phyloP scores from a whole-genome alignment of 2,888 invertebrate genomes.

The Syritta pipiens region DNA sequence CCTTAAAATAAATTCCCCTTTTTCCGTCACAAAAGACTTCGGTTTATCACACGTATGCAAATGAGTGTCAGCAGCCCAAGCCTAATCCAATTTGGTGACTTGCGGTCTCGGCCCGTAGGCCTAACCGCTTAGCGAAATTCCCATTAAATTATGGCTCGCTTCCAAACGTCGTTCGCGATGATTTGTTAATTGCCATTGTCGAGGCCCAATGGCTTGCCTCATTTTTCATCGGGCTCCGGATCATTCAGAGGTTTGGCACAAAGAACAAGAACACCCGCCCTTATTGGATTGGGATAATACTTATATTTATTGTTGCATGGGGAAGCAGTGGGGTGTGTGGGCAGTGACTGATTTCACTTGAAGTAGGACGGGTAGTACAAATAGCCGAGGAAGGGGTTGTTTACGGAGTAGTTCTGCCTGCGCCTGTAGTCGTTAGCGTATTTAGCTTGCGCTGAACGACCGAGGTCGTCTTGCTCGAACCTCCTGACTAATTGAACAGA shows the following conservation, averaged over 20 bases:
- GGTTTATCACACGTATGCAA: too few species aligned
- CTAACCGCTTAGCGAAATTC: too few species aligned
- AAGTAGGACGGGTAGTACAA: slow-evolving; percentile 5
- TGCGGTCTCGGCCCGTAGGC: too few species aligned
- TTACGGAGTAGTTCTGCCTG: not conserved
- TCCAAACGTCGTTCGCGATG: too few species aligned
- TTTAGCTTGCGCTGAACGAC: slow-evolving; percentile 4
- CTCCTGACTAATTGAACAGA: slow-evolving; percentile 12
- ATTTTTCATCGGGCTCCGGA: not conserved
- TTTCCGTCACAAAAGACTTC: too few species aligned
- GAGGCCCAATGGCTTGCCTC: not conserved
- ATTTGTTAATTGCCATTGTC: not conserved
- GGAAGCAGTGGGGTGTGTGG: too few species aligned
- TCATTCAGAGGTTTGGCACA: not conserved
- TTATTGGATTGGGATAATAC: slow-evolving; percentile 4
- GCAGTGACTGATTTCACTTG: too few species aligned
- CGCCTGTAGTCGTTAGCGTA: too few species aligned
- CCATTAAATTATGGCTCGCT: too few species aligned
- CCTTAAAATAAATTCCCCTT: too few species aligned
- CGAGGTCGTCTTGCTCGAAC: not conserved
- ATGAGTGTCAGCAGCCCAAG: too few species aligned
- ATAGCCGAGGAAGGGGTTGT: slow-evolving; percentile 24
- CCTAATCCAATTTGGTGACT: too few species aligned
- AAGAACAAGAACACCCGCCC: not conserved
- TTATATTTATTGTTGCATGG: slow-evolving; percentile 30